phyloP scores from a whole-genome alignment of 1,140 invertebrate genomes.

The Armadillidium nasatum region DNA sequence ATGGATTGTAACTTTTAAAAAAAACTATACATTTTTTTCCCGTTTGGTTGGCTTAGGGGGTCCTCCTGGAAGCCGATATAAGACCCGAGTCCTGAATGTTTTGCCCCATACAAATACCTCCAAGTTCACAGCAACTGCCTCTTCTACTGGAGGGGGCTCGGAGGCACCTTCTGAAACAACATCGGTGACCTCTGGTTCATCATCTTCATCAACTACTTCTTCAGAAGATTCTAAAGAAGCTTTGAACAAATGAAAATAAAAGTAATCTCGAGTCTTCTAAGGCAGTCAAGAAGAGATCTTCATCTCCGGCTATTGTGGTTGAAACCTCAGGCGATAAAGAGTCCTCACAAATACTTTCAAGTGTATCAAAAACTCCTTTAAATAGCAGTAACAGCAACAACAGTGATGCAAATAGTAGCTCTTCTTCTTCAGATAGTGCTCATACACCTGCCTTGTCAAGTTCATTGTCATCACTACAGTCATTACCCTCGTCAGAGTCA shows the following conservation, averaged over 20 bases:
- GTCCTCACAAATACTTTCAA: conserved; percentile 13
- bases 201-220: background rate
- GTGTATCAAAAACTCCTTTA: conserved; percentile 8
- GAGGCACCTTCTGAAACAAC: conserved; percentile 1
- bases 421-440: too few species aligned
- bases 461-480: too few species aligned
- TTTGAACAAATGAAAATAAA: too few species aligned
- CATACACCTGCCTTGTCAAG: too few species aligned
- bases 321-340: conserved; percentile 20
- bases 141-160: background rate
- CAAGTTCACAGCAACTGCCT: conserved; percentile 18
- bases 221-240: background rate
- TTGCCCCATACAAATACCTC: conserved; percentile 28
- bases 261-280: conserved; percentile 18
- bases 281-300: conserved; percentile 22
- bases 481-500: too few species aligned
- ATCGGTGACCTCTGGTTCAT: background rate
- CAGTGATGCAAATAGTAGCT: conserved; percentile 1
- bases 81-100: conserved; percentile 55
- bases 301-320: background rate
- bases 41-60: conserved; percentile 30
- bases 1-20: too few species aligned
- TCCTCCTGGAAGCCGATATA: conserved; percentile 53
- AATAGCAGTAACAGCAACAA: conserved; percentile 24
- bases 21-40: conserved; percentile 38